A percentile compares a stretch with the other conserved stretches of the same genome.
Evolutionary conservation across 2,113 vertebrate species (phyloP).

Genomic region (Todiramphus saurophagus): DNA sequence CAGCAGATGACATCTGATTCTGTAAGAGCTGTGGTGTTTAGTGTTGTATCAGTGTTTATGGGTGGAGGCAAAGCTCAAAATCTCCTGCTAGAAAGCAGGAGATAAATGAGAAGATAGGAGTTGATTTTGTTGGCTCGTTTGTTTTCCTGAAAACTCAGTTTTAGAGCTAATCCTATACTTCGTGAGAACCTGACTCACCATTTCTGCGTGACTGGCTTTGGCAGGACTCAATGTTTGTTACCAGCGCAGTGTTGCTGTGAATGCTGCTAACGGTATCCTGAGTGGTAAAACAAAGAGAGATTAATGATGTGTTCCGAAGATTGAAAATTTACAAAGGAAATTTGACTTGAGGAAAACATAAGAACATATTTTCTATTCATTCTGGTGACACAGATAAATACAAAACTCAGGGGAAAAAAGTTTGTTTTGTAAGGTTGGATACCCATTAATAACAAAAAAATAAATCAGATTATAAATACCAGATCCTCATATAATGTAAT

Average conservation of each 20-base stretch:
- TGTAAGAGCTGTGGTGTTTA: fast-evolving
- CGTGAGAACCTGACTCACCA: neutral
- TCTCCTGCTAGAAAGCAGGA: neutral
- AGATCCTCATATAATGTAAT: neutral
- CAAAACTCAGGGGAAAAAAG: neutral
- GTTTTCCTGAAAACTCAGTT: neutral
- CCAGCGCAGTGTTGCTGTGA: neutral
- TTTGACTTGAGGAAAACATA: neutral
- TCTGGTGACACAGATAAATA: neutral
- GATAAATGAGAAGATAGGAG: neutral
- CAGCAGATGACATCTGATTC: neutral
- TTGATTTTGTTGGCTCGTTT: neutral
- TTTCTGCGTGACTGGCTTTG: neutral
- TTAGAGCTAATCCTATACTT: neutral
- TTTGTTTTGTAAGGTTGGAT: neutral
- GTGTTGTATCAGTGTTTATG: neutral
- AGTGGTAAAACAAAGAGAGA: neutral
- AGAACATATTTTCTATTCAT: neutral
- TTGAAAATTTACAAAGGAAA: neutral
- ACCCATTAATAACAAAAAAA: neutral
- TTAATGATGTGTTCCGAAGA: neutral
- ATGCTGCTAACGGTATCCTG: neutral
- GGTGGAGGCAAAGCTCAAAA: neutral
- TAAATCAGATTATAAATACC: neutral
- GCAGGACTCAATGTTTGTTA: neutral